These are phyloP conservation scores for Pelagia noctiluca DNA, from an alignment of 30 jellyfish, hydroid and myxozoan species.

Conservation along the genomic window DNA sequence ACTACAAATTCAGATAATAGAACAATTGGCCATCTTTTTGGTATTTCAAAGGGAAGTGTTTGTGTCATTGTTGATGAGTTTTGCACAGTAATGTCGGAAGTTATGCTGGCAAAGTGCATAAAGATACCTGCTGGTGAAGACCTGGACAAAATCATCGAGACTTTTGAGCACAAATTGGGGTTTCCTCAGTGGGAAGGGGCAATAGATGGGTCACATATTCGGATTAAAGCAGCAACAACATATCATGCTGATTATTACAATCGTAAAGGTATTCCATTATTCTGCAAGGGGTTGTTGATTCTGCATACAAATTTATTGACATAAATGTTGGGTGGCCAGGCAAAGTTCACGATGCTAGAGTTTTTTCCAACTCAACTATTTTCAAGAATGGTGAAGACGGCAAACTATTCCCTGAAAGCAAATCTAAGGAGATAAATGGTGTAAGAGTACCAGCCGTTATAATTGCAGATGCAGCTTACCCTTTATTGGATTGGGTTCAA, in stretches of 20 bases:
- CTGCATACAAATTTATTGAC: too few relatives aligned
- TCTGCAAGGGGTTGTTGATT: too few relatives aligned
- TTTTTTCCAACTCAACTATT: too few relatives aligned
- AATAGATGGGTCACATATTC: constrained; percentile 38
- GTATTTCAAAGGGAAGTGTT: constrained; percentile 27
- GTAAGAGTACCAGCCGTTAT: constrained; percentile 23
- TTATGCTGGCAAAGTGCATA: not conserved
- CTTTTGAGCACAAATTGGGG: constrained; percentile 15
- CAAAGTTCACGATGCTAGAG: too few relatives aligned
- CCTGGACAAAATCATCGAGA: not conserved
- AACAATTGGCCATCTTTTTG: constrained; percentile 47
- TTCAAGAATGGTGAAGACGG: too few relatives aligned
- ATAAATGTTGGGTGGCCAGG: too few relatives aligned
- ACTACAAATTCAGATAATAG: constrained; percentile 15
- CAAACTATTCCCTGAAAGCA: constrained; percentile 26
- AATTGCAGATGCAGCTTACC: constrained; percentile 46
- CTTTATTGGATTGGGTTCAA: constrained; percentile 17
- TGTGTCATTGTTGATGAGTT: constrained; percentile 9
- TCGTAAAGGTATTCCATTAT: constrained; percentile 19
- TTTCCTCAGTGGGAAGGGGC: constrained; percentile 41
- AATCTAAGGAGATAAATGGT: constrained; percentile 25
- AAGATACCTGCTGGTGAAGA: constrained; percentile 24
- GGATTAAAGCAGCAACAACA: constrained; percentile 31
- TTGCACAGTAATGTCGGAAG: not conserved
- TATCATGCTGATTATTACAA: constrained; percentile 42